Conservation (phyloP, 2,113 vertebrate species). For the Chamaea fasciata region DNA sequence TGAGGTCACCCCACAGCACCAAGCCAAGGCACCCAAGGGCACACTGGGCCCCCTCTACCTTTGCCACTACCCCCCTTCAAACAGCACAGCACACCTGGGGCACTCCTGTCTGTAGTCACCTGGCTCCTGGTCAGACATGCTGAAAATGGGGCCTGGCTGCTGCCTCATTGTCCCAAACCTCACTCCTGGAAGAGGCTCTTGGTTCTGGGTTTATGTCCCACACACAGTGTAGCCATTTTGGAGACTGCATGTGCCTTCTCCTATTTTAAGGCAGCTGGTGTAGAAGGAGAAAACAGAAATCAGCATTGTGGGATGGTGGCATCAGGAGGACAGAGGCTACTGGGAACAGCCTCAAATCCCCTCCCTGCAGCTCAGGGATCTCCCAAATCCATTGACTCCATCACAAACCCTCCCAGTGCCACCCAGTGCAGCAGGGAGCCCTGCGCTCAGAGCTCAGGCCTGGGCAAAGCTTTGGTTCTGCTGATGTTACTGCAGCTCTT, state of each 20-base stretch:
- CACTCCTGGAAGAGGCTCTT: neutral
- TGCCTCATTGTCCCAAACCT: neutral
- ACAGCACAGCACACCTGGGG: neutral
- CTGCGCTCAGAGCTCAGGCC: neutral
- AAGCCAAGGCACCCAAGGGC: neutral
- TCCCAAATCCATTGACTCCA: neutral
- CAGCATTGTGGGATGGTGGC: neutral
- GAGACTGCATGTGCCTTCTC: neutral
- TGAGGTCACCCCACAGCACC: neutral
- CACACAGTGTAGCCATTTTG: neutral
- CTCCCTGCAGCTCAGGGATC: conserved; percentile 36
- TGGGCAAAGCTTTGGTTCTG: conserved; percentile 38
- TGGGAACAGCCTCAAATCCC: neutral
- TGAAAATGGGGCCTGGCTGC: neutral
- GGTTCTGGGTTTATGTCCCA: neutral
- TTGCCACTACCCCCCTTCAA: too few species aligned
- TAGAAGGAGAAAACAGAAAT: neutral
- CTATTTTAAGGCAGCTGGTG: neutral
- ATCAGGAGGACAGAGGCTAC: neutral
- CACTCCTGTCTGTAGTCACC: neutral
- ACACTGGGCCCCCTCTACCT: neutral
- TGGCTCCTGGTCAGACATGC: neutral
- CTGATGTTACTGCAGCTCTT: neutral
- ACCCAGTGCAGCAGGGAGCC: neutral
- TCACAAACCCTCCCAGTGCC: neutral